Conservation (phyloP, 2,113 vertebrate species). For the Paralichthys olivaceus region DNA sequence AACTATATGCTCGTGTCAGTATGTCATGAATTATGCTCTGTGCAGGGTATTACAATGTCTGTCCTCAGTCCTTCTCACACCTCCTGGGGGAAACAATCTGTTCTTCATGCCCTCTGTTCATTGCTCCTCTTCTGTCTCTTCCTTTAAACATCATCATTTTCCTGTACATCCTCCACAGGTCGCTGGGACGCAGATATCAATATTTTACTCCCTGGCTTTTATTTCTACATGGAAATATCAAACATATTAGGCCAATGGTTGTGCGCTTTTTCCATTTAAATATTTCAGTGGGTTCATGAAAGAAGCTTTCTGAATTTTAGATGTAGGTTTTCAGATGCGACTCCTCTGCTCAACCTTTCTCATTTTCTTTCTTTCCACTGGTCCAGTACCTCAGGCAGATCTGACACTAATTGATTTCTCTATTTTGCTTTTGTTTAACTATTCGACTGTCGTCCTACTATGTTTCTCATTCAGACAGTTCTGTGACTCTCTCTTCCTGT, state of each 20-base stretch:
- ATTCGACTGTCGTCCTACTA: neutral
- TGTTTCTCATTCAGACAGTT: constrained; percentile 1
- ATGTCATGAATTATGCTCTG: neutral
- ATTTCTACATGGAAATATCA: constrained; percentile 67
- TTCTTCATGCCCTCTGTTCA: neutral
- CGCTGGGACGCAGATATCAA: constrained; percentile 61
- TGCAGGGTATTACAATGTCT: neutral
- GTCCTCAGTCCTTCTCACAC: neutral
- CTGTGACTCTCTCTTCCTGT: neutral
- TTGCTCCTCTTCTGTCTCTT: neutral
- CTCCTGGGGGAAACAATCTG: neutral
- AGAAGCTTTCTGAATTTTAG: constrained; percentile 54
- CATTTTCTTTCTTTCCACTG: constrained; percentile 22
- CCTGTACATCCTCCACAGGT: constrained; percentile 36
- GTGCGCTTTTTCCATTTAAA: constrained; percentile 49
- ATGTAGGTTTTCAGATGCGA: constrained; percentile 42
- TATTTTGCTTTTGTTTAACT: constrained; percentile 17
- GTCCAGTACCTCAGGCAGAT: constrained; percentile 34
- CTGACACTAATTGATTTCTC: constrained; percentile 55
- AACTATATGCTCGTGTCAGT: neutral
- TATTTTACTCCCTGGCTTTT: constrained; percentile 63
- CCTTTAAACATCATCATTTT: neutral
- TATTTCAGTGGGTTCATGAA: constrained; percentile 60
- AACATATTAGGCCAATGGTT: constrained; percentile 61
- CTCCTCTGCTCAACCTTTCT: constrained; percentile 26